Base-by-base conservation (phyloP, 53 echinoderm and acorn worm species). In the Stichopus horrens region DNA sequence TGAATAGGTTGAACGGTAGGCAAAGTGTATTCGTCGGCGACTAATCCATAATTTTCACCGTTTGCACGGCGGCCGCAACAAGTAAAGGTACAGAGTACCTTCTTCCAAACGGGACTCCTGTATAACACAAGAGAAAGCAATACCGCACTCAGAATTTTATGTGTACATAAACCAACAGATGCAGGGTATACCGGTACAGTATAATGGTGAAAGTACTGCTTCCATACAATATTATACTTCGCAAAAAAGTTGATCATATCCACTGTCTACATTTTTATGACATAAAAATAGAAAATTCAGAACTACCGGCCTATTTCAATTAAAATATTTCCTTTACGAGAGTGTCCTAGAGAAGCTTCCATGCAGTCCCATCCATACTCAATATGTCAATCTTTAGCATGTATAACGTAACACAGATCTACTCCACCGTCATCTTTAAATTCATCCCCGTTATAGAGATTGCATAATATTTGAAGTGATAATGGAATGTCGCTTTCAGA, bases 21-120 rank as follows among this genome's bases (percentile, higher is more conserved):
- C 7, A 18, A 6, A 4, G 6, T 71, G 19, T 71, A 71, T 71
- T 71, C 71, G 18, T 16, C 63, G 8, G 63, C 63, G 37, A 37
- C 37, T 63, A 63, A 16, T 13, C 63, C 63, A 63, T 71, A 18
- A 6, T 71, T 20, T 7, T 71, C 71, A 71, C 2, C 71, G 71
- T 71, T 16, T 71, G 71, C 19, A 59, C 59, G 59, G 71, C 71
- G 71, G 71, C 71, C 71, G 19, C 71, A 71, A 71, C 71, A 71
- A 71, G 71, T 18, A 13, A 71, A 71, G 71, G 71, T 71, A 71
- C 71, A 71, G 19, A 71, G 7, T 13, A 21, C 71, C 71, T 71
- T 71, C 71, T 71, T 71, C 71, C 71, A 71, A 71, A 71, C 71
- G n/a, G 71, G 19, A 18, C 71, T 18, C 19, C 71, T 71, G 71